These are phyloP conservation scores for Melipona quadrifasciata DNA, from an alignment of 1,140 invertebrate species.

Conservation along the genomic window DNA sequence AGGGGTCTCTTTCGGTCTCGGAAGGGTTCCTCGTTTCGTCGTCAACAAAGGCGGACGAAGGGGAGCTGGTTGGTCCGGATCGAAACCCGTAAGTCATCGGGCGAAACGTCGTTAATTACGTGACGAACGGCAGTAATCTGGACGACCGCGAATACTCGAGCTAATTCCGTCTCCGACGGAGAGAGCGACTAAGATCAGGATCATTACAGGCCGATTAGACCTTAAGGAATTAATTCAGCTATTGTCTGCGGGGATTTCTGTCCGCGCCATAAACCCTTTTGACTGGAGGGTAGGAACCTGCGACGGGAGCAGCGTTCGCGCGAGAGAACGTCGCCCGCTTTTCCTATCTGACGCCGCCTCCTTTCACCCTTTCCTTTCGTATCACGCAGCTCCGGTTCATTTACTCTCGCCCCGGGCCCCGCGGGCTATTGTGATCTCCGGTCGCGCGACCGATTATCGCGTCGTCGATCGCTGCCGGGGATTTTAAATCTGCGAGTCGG, in stretches of 20 bases:
- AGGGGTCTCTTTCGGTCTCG: neutral
- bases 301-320: constrained; percentile 48
- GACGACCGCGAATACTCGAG: constrained; percentile 49
- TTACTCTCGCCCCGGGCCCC: constrained; percentile 55
- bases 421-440: constrained; percentile 53
- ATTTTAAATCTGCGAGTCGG: constrained; percentile 54
- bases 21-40: neutral
- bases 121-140: constrained; percentile 55
- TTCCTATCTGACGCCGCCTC: constrained; percentile 38
- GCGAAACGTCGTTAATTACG: constrained; percentile 65
- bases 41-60: constrained; percentile 36
- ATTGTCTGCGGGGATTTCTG: constrained; percentile 75
- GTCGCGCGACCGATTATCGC: constrained; percentile 63
- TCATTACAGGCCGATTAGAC: constrained; percentile 76
- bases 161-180: constrained; percentile 54
- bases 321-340: constrained; percentile 51
- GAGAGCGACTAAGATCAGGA: constrained; percentile 63
- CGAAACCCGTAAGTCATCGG: constrained; percentile 60
- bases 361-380: constrained; percentile 51
- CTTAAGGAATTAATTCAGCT: constrained; percentile 76
- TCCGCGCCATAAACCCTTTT: constrained; percentile 78
- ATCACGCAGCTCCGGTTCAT: constrained; percentile 56
- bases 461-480: constrained; percentile 48
- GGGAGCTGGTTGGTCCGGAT: constrained; percentile 9
- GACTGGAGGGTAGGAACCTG: constrained; percentile 57